A percentile compares a stretch with the other conserved stretches of the same genome.
These are phyloP conservation scores for Pseudobourletiella spinata DNA, from an alignment of 1,140 invertebrate species.

Conservation along the genomic window DNA sequence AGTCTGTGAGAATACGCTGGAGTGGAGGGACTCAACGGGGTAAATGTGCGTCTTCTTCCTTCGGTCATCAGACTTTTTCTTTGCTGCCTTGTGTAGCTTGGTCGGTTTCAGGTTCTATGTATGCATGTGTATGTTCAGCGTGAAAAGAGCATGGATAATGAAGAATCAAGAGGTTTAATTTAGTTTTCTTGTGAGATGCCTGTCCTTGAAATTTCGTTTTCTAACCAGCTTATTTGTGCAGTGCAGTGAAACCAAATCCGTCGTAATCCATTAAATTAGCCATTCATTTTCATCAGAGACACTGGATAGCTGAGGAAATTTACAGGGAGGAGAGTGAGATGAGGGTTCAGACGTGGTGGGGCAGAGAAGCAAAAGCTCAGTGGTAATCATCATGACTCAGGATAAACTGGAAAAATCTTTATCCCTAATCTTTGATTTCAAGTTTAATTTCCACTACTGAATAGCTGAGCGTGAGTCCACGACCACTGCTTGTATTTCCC, in stretches of 20 bases:
- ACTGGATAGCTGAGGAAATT: too few relatives aligned
- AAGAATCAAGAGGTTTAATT: too few relatives aligned
- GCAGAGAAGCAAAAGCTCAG: not conserved
- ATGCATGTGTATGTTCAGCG: too few relatives aligned
- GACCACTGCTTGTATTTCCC: not conserved
- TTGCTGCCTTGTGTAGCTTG: too few relatives aligned
- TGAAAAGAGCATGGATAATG: too few relatives aligned
- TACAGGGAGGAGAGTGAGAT: too few relatives aligned
- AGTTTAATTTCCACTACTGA: conserved; percentile 2
- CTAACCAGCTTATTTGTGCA: not conserved
- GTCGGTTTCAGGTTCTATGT: too few relatives aligned
- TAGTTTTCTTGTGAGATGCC: too few relatives aligned
- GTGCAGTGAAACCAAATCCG: not conserved
- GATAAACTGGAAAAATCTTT: not conserved
- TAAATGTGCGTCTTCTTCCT: too few relatives aligned
- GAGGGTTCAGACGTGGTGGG: not conserved
- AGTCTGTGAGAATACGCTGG: too few relatives aligned
- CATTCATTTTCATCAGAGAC: not conserved
- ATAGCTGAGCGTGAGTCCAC: not conserved
- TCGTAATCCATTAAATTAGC: not conserved
- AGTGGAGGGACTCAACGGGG: too few relatives aligned
- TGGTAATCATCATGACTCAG: not conserved
- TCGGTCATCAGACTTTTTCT: too few relatives aligned
- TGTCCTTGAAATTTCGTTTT: conserved; percentile 1
- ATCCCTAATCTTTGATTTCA: not conserved